Percentiles rank a stretch among this genome's conserved stretches.
Evolutionary conservation across 2,888 invertebrate species (phyloP).

Genomic region (Cheilosia vernalis): DNA sequence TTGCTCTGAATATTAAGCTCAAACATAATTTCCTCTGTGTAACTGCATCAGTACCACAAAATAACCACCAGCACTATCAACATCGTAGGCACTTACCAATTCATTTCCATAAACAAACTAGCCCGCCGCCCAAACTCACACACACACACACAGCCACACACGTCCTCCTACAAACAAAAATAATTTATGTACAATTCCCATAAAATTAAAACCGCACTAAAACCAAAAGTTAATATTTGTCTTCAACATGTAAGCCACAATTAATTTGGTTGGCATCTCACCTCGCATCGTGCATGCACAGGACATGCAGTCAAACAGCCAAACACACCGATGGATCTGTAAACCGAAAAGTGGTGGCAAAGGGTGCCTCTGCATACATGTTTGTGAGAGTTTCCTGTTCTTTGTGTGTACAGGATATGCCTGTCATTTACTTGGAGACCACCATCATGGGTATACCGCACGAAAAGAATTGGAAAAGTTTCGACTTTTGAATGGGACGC

Average conservation of each 20-base stretch:
- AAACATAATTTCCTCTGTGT: conserved; percentile 64
- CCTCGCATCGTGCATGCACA: conserved; percentile 64
- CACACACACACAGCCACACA: background rate
- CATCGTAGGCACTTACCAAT: conserved; percentile 50
- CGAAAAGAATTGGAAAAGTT: conserved; percentile 71
- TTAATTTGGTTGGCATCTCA: conserved; percentile 78
- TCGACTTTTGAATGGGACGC: conserved; percentile 64
- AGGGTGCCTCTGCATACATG: conserved; percentile 18
- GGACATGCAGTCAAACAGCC: conserved; percentile 66
- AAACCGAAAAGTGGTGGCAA: background rate
- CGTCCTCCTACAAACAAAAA: conserved; percentile 61
- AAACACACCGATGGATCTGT: conserved; percentile 28
- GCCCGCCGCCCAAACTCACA: background rate
- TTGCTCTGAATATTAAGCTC: conserved; percentile 29
- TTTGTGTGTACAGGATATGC: conserved; percentile 60
- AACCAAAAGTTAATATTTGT: conserved; percentile 81
- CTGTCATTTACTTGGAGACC: conserved; percentile 71
- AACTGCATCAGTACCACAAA: conserved; percentile 55
- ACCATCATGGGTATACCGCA: conserved; percentile 46
- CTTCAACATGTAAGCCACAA: conserved; percentile 81
- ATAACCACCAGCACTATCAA: conserved; percentile 67
- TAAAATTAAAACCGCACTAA: conserved; percentile 80
- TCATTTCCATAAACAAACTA: conserved; percentile 74
- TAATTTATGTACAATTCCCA: conserved; percentile 79
- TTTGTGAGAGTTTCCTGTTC: conserved; percentile 48